Percentiles rank a stretch among this genome's conserved stretches.
phyloP scores from a whole-genome alignment of 1,140 invertebrate genomes.

The Ericerus pela region DNA sequence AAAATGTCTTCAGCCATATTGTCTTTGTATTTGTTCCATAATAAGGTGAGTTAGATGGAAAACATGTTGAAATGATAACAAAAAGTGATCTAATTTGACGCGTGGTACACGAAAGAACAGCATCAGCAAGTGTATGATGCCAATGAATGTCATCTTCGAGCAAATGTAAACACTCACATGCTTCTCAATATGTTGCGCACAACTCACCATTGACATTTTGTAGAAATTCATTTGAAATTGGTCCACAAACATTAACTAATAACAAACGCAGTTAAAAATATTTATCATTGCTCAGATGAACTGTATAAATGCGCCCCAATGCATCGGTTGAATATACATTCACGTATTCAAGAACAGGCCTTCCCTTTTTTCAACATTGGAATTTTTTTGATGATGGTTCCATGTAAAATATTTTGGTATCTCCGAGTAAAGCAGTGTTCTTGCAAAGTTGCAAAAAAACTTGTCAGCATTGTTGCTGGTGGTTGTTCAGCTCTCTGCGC shows the following conservation, averaged over 20 bases:
- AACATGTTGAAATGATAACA: conserved; percentile 26
- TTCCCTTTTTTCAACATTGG: conserved; percentile 17
- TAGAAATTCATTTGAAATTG: conserved; percentile 30
- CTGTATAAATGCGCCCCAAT: conserved; percentile 27
- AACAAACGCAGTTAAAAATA: conserved; percentile 19
- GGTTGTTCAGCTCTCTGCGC: conserved; percentile 1
- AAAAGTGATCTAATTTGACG: conserved; percentile 32
- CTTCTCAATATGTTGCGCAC: conserved; percentile 24
- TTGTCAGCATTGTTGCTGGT: conserved; percentile 26
- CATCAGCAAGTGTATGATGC: conserved; percentile 23
- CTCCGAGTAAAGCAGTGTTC: conserved; percentile 14
- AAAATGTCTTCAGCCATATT: conserved; percentile 26
- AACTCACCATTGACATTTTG: conserved; percentile 26
- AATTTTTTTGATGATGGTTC: conserved; percentile 16
- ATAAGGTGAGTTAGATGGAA: conserved; percentile 23
- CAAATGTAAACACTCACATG: conserved; percentile 14
- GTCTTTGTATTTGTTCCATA: conserved; percentile 30
- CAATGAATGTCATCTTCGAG: conserved; percentile 26
- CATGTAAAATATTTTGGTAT: conserved; percentile 14
- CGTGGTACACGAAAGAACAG: conserved; percentile 24
- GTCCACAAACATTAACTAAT: conserved; percentile 28
- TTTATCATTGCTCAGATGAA: conserved; percentile 29
- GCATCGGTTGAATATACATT: no score
- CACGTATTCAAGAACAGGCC: no score
- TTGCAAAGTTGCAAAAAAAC: conserved; percentile 24